These are phyloP conservation scores for Erebia aethiops DNA, from an alignment of 2,888 invertebrate genomes.

Conservation along the genomic window DNA sequence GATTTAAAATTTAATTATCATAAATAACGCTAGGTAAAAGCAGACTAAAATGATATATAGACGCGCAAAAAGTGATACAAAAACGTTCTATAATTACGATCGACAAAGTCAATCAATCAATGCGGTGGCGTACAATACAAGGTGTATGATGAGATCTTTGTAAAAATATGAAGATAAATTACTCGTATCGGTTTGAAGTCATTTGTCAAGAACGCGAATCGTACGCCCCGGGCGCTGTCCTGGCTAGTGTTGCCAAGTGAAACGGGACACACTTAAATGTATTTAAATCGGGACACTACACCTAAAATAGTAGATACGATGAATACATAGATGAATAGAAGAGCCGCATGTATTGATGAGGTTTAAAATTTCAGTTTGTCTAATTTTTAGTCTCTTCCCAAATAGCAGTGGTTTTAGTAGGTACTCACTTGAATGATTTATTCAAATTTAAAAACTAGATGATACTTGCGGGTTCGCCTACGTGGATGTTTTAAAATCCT, in stretches of 20 bases:
- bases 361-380: too few species aligned
- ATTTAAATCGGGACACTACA: neutral
- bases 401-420: too few species aligned
- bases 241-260: conserved; percentile 1
- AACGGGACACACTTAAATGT: neutral
- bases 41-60: neutral
- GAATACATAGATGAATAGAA: neutral
- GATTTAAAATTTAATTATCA: conserved; percentile 1
- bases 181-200: conserved; percentile 11
- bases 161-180: conserved; percentile 22
- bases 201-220: conserved; percentile 18
- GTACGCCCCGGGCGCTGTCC: neutral
- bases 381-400: too few species aligned
- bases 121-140: conserved; percentile 2
- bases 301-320: neutral
- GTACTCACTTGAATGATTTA: too few species aligned
- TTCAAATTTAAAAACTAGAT: too few species aligned
- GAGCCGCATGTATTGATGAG: too few species aligned
- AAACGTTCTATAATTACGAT: conserved; percentile 6
- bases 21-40: conserved; percentile 4
- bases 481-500: too few species aligned
- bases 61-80: conserved; percentile 13
- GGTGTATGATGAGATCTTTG: conserved; percentile 16
- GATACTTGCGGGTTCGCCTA: too few species aligned
- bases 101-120: conserved; percentile 16